Conservation (phyloP, 1,140 invertebrate species). For the Drosophila ironensis region DNA sequence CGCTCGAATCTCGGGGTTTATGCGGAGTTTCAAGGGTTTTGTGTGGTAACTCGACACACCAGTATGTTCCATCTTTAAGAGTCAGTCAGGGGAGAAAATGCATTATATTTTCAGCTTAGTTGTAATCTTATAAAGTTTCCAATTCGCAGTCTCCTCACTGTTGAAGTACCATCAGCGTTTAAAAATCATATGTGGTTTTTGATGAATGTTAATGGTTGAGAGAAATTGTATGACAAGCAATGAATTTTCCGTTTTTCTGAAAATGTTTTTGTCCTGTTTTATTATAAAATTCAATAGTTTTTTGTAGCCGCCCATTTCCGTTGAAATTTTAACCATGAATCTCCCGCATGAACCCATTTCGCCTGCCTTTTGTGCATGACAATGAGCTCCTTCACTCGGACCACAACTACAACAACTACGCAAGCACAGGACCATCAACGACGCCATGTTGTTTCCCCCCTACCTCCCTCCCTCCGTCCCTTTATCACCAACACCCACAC, state of each 20-base stretch:
- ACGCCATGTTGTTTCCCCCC: slow-evolving; percentile 71
- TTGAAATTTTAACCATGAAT: neutral
- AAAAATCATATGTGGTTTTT: no score
- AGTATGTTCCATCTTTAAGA: no score
- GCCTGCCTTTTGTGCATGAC: slow-evolving; percentile 55
- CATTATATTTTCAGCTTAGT: no score
- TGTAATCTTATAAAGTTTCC: no score
- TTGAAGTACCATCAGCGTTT: no score
- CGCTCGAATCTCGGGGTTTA: slow-evolving; percentile 9
- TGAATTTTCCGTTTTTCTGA: neutral
- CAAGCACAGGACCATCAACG: slow-evolving; percentile 26
- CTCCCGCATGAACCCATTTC: slow-evolving; percentile 16
- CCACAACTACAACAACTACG: slow-evolving; percentile 53
- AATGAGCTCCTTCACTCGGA: slow-evolving; percentile 58
- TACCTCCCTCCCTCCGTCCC: neutral
- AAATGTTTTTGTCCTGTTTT: neutral
- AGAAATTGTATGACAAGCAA: no score
- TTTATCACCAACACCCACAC: slow-evolving; percentile 13
- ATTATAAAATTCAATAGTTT: neutral
- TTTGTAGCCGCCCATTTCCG: no score
- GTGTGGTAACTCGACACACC: no score
- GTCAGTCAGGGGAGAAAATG: no score
- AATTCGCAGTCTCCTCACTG: no score
- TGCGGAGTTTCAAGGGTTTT: slow-evolving; percentile 1
- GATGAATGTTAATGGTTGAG: no score